A percentile compares a stretch with the other conserved stretches of the same genome.
Evolutionary conservation across 1,140 invertebrate genomes (phyloP).

Genomic region (Amyelois transitella): DNA sequence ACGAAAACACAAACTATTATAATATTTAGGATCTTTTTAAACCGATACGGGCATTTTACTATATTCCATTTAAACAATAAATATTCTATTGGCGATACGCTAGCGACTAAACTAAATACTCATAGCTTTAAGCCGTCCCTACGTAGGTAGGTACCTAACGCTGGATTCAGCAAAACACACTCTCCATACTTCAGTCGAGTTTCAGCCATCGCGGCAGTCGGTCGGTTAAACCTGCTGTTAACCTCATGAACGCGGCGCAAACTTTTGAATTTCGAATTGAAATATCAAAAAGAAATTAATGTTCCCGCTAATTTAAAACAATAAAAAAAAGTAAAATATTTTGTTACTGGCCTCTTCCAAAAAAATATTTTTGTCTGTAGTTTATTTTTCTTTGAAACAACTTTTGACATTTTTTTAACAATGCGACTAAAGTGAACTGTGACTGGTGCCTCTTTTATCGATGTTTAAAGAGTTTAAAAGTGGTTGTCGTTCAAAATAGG

Average conservation of each 20-base stretch:
- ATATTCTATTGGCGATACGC: too few species aligned
- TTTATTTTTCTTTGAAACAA: not conserved
- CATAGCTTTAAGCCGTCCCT: too few species aligned
- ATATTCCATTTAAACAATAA: too few species aligned
- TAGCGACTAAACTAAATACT: too few species aligned
- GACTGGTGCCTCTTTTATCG: slow-evolving; percentile 1
- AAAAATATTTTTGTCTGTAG: not conserved
- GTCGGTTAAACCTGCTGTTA: not conserved
- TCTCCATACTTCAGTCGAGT: not conserved
- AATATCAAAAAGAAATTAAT: not conserved
- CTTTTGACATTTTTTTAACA: not conserved
- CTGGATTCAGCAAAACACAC: not conserved
- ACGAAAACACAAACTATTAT: too few species aligned
- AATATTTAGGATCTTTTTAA: too few species aligned
- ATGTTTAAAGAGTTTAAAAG: not conserved
- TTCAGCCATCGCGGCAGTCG: not conserved
- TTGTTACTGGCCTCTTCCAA: not conserved
- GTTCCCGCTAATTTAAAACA: not conserved
- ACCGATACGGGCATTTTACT: too few species aligned
- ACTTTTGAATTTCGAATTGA: not conserved
- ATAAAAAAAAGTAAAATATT: not conserved
- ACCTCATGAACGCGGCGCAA: not conserved
- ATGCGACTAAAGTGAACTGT: not conserved
- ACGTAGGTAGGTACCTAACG: too few species aligned
- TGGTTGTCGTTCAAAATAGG: slow-evolving; percentile 1